Evolutionary conservation across 2,797 vertebrate genomes (phyloP).

Genomic region (Silurus lanzhouensis): DNA sequence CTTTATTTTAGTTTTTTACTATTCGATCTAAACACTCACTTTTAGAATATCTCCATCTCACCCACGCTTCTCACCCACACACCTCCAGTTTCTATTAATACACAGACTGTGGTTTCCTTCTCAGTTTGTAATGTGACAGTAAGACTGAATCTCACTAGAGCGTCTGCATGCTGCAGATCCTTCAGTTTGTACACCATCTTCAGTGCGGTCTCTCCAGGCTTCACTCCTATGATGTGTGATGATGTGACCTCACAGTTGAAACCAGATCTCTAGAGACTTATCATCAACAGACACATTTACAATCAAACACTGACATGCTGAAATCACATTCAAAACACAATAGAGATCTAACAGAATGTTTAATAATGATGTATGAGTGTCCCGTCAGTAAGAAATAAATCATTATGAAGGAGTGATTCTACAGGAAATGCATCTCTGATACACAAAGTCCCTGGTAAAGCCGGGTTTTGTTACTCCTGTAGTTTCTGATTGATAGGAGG

Average conservation of each 20-base stretch:
- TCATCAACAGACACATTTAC: background rate
- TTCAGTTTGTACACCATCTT: background rate
- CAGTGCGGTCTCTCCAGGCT: background rate
- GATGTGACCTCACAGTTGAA: background rate
- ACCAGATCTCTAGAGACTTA: background rate
- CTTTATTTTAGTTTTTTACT: background rate
- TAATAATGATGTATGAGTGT: background rate
- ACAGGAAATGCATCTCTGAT: background rate
- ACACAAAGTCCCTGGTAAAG: background rate
- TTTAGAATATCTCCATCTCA: constrained; percentile 4
- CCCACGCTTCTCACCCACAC: background rate
- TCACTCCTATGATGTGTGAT: background rate
- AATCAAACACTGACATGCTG: background rate
- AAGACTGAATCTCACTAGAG: background rate
- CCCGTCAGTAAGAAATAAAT: background rate
- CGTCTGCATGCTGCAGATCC: background rate
- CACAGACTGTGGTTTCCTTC: background rate
- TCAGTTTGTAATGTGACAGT: background rate
- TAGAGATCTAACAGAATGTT: background rate
- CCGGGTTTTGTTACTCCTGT: background rate
- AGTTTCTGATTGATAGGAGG: background rate
- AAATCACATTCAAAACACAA: background rate
- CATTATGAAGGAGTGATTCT: background rate
- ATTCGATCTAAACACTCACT: background rate
- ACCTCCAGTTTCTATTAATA: background rate